Evolutionary conservation across 2,113 vertebrate genomes (phyloP), one percentile per base, ranked within the genome.

Genomic region (Myrmecobius fasciatus): DNA sequence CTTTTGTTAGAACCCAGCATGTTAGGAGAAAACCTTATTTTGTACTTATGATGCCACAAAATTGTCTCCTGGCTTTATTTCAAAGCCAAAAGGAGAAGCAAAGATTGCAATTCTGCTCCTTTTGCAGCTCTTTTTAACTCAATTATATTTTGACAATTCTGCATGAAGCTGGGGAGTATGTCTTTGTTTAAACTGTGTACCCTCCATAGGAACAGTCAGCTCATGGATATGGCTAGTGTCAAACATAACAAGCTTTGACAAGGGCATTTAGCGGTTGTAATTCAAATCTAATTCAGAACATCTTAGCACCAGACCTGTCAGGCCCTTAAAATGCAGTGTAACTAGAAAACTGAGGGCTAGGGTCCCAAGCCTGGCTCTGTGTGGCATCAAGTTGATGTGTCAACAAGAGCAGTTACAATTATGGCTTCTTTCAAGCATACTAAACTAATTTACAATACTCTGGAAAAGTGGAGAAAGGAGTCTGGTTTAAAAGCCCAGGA

Each of bases 281-380:
- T 99, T 99, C 99, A 99, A 99, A 99, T 99, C 99, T 99, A 99
- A 99, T 99, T 99, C 99, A 99, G 99, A 99, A 99, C 99, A 99
- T 99, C 99, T 99, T 99, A 99, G 99, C 98, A 98, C 99, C 98
- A 99, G 99, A 99, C 99, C 99, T 99, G 99, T 99, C 99, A 99
- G 99, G 99, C 98, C 93, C 98, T 99, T 99, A 98, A 99, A 99
- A 99, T 99, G 99, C 98, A 98, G 99, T 99, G 98, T 98, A 99
- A 98, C 98, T 98, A 98, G 98, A 98, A 98, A 98, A 98, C 98
- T 97, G 98, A 98, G 98, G 98, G 98, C 98, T 98, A 98, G 94
- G 97, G 98, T 98, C 99, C 99, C 99, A 98, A 98, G 99, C 98
- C 98, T 97, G 98, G 98, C 98, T 98, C 99, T 99, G 99, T 99